Percentiles rank a stretch among this genome's conserved stretches.
Conservation (phyloP, 1,140 invertebrate species). For the Heliconius eleuchia region DNA sequence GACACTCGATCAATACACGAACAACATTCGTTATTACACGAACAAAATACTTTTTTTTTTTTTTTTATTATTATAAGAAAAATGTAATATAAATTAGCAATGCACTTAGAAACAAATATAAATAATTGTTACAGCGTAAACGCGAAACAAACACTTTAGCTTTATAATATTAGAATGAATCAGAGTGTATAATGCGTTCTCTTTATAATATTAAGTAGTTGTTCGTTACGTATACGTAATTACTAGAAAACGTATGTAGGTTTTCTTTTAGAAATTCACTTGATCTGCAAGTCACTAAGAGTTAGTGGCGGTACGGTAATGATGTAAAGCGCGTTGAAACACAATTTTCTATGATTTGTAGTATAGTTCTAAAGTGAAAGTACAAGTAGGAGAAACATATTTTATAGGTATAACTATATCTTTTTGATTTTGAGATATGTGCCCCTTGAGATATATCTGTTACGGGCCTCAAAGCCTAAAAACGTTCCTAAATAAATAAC, state of each 20-base stretch:
- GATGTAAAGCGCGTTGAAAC: neutral
- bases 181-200: neutral
- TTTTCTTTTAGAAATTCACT: conserved; percentile 23
- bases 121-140: too few species aligned
- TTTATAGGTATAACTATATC: neutral
- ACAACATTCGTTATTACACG: too few species aligned
- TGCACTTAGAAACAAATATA: too few species aligned
- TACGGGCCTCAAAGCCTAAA: too few species aligned
- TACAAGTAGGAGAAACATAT: neutral
- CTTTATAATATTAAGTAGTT: neutral
- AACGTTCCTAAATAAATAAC: too few species aligned
- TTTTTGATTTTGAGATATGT: too few species aligned
- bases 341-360: neutral
- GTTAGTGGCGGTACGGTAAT: conserved; percentile 9
- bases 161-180: neutral
- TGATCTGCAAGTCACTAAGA: conserved; percentile 7
- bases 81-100: too few species aligned
- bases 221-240: conserved; percentile 19
- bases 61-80: too few species aligned
- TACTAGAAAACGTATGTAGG: conserved; percentile 21
- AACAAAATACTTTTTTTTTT: too few species aligned
- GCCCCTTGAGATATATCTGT: too few species aligned
- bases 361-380: neutral
- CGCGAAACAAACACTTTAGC: too few species aligned
- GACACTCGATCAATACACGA: too few species aligned